A percentile compares a stretch with the other conserved stretches of the same genome.
Conservation (phyloP, 2,888 invertebrate species). For the Thecocarcelia acutangulata region DNA sequence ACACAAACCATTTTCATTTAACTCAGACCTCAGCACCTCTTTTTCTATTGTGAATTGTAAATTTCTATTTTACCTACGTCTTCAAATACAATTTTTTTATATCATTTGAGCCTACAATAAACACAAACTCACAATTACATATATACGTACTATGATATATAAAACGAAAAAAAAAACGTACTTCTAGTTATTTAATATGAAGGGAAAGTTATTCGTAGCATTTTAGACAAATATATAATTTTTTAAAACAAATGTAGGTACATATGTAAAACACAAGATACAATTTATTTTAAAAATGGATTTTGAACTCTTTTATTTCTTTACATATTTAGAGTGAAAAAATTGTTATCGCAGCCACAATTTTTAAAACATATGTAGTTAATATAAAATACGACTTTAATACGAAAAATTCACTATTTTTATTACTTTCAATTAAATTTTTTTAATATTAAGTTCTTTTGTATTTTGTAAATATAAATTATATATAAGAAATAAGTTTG, state of each 20-base stretch:
- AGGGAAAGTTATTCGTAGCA: conserved; percentile 74
- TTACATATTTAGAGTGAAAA: background rate
- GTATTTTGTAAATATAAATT: conserved; percentile 58
- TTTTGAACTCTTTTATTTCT: background rate
- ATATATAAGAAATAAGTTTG: conserved; percentile 59
- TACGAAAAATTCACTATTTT: conserved; percentile 25
- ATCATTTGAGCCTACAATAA: too few relatives aligned
- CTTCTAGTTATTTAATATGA: conserved; percentile 78
- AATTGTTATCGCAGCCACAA: conserved; percentile 4
- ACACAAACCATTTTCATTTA: conserved; percentile 15
- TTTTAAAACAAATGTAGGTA: conserved; percentile 15
- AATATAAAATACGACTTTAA: conserved; percentile 9
- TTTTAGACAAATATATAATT: conserved; percentile 77
- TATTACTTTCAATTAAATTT: conserved; percentile 27
- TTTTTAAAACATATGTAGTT: conserved; percentile 40
- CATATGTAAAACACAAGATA: background rate
- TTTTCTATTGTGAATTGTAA: background rate
- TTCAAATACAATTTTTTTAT: too few relatives aligned
- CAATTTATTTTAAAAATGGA: conserved; percentile 10
- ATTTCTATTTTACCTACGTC: too few relatives aligned
- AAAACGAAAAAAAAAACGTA: conserved; percentile 71
- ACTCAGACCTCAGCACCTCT: background rate
- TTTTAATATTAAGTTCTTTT: conserved; percentile 56
- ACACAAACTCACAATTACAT: too few relatives aligned
- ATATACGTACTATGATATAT: background rate